Evolutionary conservation across 2,113 vertebrate genomes (phyloP), one percentile per base, ranked within the genome.

Genomic region (Ramphastos sulfuratus): DNA sequence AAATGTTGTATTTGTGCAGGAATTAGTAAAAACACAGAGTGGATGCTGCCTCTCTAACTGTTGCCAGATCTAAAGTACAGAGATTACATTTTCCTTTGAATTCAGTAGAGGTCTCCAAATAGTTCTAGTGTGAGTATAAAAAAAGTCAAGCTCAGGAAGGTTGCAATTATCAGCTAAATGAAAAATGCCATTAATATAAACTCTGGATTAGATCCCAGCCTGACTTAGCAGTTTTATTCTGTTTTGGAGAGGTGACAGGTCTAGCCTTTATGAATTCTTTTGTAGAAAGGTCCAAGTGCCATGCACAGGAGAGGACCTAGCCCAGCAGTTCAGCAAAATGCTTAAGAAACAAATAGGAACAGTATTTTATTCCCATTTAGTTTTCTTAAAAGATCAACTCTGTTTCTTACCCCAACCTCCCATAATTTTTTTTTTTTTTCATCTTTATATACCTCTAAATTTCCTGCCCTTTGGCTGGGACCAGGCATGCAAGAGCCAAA

Each of bases 371-470:
- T 1, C 19, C 37, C 23, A 9, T 77, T 64, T 59, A 61, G 35
- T 89, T 94, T 94, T 90, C 89, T 85, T 16, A 72, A 90, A 92
- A 88, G 12, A 37, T 91, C 48, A 2, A 9, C 61, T 94, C 54
- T 75, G 30, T 71, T 77, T 65, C 48, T 88, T 24, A 67, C 61
- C 72, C 85, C 76, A 61, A 35, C 65, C 76, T 90, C 60, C 69
- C 37, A 85, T 87, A 4, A 6, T 24, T 52, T 24, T 85, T 50
- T 91, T 64, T 67, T 70, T 70, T 93, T 84, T 86, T 58, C 37
- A 46, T 92, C 80, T 92, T 94, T 84, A 70, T 91, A 90, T 96
- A 95, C 82, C 87, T 94, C 91, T 94, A 91, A 90, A 91, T 94
- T 94, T 94, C 76, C 80, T 94, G 91, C 65, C 20, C 91, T 94